Conservation (phyloP, 2,888 invertebrate species). For the Xylophagus ater region DNA sequence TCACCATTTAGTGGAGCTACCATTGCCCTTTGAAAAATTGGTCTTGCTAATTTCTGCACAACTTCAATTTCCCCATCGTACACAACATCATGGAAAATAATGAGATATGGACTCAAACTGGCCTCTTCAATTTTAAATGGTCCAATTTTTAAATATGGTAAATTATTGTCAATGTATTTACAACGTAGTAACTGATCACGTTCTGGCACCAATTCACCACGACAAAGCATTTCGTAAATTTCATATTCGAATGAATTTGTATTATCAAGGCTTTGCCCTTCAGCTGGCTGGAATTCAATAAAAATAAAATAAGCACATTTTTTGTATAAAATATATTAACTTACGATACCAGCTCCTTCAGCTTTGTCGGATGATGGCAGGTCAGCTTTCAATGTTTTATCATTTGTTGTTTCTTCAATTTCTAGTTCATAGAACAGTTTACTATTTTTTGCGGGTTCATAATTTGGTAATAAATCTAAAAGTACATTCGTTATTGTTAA, state of each 20-base stretch:
- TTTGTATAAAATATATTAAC: too few relatives aligned
- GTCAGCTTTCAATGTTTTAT: conserved; percentile 44
- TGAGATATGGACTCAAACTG: conserved; percentile 64
- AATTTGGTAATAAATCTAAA: conserved; percentile 65
- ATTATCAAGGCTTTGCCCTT: too few relatives aligned
- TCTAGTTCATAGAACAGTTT: conserved; percentile 81
- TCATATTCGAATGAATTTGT: too few relatives aligned
- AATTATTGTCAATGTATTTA: conserved; percentile 55
- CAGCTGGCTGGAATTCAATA: conserved; percentile 22
- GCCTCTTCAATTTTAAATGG: conserved; percentile 76
- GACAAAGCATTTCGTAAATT: conserved; percentile 66
- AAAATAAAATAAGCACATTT: too few relatives aligned
- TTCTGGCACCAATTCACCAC: conserved; percentile 55
- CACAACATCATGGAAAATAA: conserved; percentile 78
- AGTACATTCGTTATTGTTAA: conserved; percentile 81
- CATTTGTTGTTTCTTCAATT: conserved; percentile 44
- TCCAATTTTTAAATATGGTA: conserved; percentile 62
- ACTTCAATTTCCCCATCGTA: conserved; percentile 75
- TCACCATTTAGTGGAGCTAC: background rate
- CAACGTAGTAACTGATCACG: conserved; percentile 49
- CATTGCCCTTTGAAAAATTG: too few relatives aligned
- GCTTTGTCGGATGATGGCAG: conserved; percentile 48
- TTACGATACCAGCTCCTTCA: conserved; percentile 35
- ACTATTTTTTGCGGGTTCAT: conserved; percentile 80
- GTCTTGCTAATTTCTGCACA: conserved; percentile 74